These are phyloP conservation scores for Romanomermis culicivorax DNA, from an alignment of 2,888 invertebrate genomes.

Conservation along the genomic window DNA sequence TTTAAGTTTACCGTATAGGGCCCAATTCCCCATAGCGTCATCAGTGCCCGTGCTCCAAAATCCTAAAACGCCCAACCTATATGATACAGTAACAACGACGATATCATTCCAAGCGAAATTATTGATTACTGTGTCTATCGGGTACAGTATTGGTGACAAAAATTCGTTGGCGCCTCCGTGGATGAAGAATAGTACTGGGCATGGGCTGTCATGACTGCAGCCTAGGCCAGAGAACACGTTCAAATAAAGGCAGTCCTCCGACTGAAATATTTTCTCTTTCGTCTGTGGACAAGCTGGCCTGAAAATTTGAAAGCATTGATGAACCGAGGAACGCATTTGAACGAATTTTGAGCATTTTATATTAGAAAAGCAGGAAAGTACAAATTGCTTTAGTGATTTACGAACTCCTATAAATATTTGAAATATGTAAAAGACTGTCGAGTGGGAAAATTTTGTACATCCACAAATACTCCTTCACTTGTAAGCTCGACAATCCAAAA, in stretches of 20 bases:
- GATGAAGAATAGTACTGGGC: slow-evolving; percentile 8
- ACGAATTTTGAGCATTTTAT: no score
- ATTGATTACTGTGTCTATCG: slow-evolving; percentile 2
- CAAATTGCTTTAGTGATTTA: no score
- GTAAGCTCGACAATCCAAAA: neutral
- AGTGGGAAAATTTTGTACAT: no score
- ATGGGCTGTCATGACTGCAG: neutral
- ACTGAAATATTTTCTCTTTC: neutral
- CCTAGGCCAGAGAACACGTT: slow-evolving; percentile 6
- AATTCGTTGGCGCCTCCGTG: slow-evolving; percentile 8
- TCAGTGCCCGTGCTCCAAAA: slow-evolving; percentile 5
- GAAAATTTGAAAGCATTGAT: no score
- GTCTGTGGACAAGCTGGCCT: neutral
- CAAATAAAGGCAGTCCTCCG: slow-evolving; percentile 9
- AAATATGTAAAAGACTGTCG: no score
- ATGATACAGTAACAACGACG: slow-evolving; percentile 6
- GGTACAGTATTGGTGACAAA: slow-evolving; percentile 5
- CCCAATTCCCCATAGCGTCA: slow-evolving; percentile 4
- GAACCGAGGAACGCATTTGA: no score
- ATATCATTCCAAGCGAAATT: slow-evolving; percentile 9
- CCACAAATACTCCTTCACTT: no score
- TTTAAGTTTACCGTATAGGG: neutral
- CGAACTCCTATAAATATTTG: no score
- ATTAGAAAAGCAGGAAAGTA: no score
- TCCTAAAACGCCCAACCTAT: slow-evolving; percentile 8